Evolutionary conservation across 2,888 invertebrate species (phyloP).

Genomic region (Fragum sueziense): DNA sequence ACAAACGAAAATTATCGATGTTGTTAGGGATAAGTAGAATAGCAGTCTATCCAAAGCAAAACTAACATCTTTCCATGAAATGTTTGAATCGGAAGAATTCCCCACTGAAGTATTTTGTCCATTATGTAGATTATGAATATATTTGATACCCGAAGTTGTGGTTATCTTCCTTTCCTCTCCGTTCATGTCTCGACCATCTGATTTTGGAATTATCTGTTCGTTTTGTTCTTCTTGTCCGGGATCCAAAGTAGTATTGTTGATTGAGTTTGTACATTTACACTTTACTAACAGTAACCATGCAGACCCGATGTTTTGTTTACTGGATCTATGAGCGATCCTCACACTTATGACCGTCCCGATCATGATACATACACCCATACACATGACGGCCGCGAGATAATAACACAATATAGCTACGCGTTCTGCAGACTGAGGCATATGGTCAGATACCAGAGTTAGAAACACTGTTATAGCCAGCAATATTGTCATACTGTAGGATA

Average conservation of each 20-base stretch:
- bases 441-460: not conserved
- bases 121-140: not conserved
- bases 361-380: not conserved
- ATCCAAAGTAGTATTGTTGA: not conserved
- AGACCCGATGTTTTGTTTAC: not conserved
- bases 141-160: not conserved
- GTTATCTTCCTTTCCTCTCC: not conserved
- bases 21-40: not conserved
- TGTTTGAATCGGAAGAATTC: not conserved
- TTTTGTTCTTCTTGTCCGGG: not conserved
- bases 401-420: not conserved
- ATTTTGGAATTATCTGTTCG: not conserved
- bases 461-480: conserved; percentile 10
- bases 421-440: not conserved
- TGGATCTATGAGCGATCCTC: not conserved
- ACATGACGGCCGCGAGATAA: not conserved
- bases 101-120: not conserved
- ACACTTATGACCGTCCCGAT: not conserved
- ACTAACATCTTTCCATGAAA: not conserved
- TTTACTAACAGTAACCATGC: not conserved
- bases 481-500: conserved; percentile 9
- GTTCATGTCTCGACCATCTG: not conserved
- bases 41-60: not conserved
- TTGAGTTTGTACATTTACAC: not conserved
- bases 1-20: not conserved